Conservation (phyloP, 2,888 invertebrate genomes). For the Lycia hirtaria region DNA sequence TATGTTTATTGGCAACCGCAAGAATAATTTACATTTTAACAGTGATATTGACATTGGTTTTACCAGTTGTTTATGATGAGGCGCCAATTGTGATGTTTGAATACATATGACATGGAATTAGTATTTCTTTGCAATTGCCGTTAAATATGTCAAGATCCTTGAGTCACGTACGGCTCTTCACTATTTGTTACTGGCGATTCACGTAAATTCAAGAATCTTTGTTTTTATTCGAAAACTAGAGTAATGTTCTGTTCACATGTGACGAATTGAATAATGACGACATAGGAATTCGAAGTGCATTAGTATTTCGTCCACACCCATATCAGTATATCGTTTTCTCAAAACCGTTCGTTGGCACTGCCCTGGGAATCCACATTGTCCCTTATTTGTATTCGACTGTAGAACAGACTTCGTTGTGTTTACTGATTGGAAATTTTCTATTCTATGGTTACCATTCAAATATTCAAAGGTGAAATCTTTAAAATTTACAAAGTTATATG, state of each 20-base stretch:
- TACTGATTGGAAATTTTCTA: slow-evolving; percentile 64
- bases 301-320: slow-evolving; percentile 67
- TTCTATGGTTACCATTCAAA: slow-evolving; percentile 57
- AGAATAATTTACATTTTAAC: slow-evolving; percentile 31
- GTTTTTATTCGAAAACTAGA: slow-evolving; percentile 34
- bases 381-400: slow-evolving; percentile 69
- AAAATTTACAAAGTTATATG: slow-evolving; percentile 17
- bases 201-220: neutral
- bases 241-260: slow-evolving; percentile 66
- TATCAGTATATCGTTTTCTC: slow-evolving; percentile 81
- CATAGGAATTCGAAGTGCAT: slow-evolving; percentile 72
- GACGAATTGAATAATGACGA: slow-evolving; percentile 69
- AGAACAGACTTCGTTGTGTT: slow-evolving; percentile 55
- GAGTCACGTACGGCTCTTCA: slow-evolving; percentile 1
- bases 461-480: slow-evolving; percentile 37
- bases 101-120: slow-evolving; percentile 12
- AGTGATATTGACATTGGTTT: slow-evolving; percentile 35
- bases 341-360: slow-evolving; percentile 79
- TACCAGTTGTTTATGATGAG: slow-evolving; percentile 31
- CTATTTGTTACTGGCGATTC: slow-evolving; percentile 6
- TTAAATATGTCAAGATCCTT: slow-evolving; percentile 7
- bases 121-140: slow-evolving; percentile 3
- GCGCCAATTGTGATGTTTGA: slow-evolving; percentile 5
- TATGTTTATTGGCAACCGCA: slow-evolving; percentile 52
- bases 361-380: slow-evolving; percentile 69